Percentiles rank a stretch among this genome's conserved stretches.
Conservation (phyloP, 2,113 vertebrate genomes). For the Nematolebias whitei region DNA sequence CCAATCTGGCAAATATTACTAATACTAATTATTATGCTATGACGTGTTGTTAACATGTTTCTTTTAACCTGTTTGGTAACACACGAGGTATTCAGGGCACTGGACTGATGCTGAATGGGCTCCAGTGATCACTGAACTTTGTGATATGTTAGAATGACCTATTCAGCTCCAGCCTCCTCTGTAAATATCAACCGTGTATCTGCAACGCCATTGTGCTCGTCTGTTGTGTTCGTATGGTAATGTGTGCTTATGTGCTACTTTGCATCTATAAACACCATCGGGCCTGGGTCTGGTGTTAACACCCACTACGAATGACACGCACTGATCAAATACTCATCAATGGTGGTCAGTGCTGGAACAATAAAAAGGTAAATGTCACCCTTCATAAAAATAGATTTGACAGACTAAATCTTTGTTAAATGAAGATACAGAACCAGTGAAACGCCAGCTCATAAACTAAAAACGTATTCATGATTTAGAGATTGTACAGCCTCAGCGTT, state of each 20-base stretch:
- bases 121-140: slow-evolving; percentile 73
- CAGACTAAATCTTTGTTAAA: slow-evolving; percentile 15
- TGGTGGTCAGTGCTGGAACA: slow-evolving; percentile 34
- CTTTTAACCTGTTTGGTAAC: slow-evolving; percentile 60
- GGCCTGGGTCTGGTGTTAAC: slow-evolving; percentile 28
- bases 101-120: slow-evolving; percentile 48
- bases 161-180: slow-evolving; percentile 63
- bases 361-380: slow-evolving; percentile 54
- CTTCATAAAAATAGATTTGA: slow-evolving; percentile 17
- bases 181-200: slow-evolving; percentile 79
- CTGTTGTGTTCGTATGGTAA: slow-evolving; percentile 71
- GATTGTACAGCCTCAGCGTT: slow-evolving; percentile 25
- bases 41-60: slow-evolving; percentile 52
- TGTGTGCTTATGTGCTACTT: slow-evolving; percentile 57
- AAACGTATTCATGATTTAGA: slow-evolving; percentile 3
- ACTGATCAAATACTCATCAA: slow-evolving; percentile 40
- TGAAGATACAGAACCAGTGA: background rate
- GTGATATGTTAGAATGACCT: slow-evolving; percentile 69
- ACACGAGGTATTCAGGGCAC: slow-evolving; percentile 47
- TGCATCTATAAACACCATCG: slow-evolving; percentile 67
- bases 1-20: background rate
- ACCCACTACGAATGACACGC: slow-evolving; percentile 32
- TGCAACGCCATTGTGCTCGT: slow-evolving; percentile 57
- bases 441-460: background rate
- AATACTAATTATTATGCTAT: slow-evolving; percentile 28